Conservation (phyloP, 2,888 invertebrate genomes). For the Xestoiulus laeticollis region DNA sequence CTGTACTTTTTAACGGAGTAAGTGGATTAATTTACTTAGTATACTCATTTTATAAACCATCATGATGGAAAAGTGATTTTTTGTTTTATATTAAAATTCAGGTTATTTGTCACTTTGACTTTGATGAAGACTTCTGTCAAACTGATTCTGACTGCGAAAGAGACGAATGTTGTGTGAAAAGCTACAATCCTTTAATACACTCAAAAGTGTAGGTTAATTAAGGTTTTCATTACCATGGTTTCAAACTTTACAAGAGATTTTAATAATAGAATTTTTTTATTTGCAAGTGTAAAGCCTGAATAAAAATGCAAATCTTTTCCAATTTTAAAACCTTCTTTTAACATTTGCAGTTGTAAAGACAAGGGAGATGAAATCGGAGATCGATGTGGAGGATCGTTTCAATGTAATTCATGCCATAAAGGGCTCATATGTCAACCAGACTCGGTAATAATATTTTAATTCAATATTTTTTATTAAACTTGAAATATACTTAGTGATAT, state of each 20-base stretch:
- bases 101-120: background rate
- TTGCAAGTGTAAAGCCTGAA: background rate
- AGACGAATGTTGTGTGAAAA: conserved; percentile 20
- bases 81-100: background rate
- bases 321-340: background rate
- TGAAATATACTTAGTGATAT: too few relatives aligned
- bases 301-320: background rate
- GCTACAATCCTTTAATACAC: background rate
- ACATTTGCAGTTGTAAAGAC: conserved; percentile 14
- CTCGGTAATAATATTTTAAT: background rate
- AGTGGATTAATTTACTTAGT: background rate
- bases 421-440: background rate
- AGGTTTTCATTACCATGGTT: background rate
- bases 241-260: too few relatives aligned
- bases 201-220: conserved; percentile 2
- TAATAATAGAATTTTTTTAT: too few relatives aligned
- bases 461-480: too few relatives aligned
- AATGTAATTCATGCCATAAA: background rate
- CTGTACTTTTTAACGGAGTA: background rate
- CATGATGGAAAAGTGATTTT: background rate
- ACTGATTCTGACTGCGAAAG: background rate
- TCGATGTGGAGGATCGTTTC: background rate
- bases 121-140: background rate
- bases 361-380: conserved; percentile 46
- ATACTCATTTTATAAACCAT: too few relatives aligned